Evolutionary conservation across 2,888 invertebrate genomes (phyloP).

Genomic region (Fragum fragum): DNA sequence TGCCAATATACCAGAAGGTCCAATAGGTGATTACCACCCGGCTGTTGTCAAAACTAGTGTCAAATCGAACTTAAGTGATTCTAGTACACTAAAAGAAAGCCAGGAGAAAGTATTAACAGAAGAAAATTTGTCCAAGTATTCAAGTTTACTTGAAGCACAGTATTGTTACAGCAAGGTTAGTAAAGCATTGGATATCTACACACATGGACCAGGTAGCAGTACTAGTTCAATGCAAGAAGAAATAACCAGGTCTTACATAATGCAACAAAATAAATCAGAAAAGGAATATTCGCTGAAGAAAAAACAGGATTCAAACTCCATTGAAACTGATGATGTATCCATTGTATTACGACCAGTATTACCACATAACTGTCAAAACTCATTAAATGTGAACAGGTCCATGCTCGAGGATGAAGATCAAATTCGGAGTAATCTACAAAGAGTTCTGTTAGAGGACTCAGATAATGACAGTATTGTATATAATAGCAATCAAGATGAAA

Average conservation of each 20-base stretch:
- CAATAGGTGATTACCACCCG: slow-evolving; percentile 64
- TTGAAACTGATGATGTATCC: slow-evolving; percentile 21
- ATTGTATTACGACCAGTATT: slow-evolving; percentile 56
- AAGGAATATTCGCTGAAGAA: background rate
- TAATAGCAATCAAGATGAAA: background rate
- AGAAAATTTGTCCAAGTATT: slow-evolving; percentile 52
- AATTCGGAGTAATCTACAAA: slow-evolving; percentile 56
- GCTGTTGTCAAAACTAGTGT: slow-evolving; percentile 58
- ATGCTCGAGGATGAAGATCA: slow-evolving; percentile 58
- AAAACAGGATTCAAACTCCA: background rate
- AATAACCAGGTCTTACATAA: slow-evolving; percentile 60
- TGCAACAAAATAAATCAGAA: slow-evolving; percentile 44
- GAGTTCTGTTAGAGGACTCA: slow-evolving; percentile 53
- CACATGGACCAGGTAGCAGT: slow-evolving; percentile 48
- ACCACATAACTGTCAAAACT: slow-evolving; percentile 42
- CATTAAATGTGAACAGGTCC: slow-evolving; percentile 56
- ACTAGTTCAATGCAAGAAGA: slow-evolving; percentile 62
- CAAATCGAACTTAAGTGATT: slow-evolving; percentile 60
- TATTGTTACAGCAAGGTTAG: slow-evolving; percentile 43
- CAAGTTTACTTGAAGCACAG: slow-evolving; percentile 41
- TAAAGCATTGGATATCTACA: slow-evolving; percentile 43
- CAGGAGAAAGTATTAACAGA: slow-evolving; percentile 59
- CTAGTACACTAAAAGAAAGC: slow-evolving; percentile 66
- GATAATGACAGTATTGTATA: slow-evolving; percentile 32
- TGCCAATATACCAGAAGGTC: slow-evolving; percentile 61